Evolutionary conservation across 1,140 invertebrate species (phyloP), one percentile per base, ranked within the genome.

Genomic region (Brachionus plicatilis): DNA sequence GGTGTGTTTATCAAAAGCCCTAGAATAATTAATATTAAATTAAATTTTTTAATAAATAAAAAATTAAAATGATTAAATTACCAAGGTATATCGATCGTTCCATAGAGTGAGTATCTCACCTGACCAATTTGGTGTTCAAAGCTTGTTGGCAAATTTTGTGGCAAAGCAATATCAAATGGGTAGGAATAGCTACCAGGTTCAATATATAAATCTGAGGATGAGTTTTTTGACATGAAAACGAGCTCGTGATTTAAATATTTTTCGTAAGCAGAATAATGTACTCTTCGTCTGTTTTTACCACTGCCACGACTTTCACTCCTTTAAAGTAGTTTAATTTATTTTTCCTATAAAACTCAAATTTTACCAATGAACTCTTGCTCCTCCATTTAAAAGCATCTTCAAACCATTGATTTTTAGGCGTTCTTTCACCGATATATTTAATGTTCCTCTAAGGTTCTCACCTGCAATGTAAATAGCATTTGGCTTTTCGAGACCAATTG

Each of bases 151-250:
- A 90, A 85, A 85, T 88, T 88, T n/a, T 87, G 86, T 14, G 90
- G 90, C 14, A 91, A 86, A 45, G 87, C 87, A 86, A 91, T 90
- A 76, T 88, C 87, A 85, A 91, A 91, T 6, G 89, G 89, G 85
- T 90, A 91, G 12, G 87, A 86, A 84, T 90, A 89, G n/a, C 86
- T 75, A 27, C 91, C 91, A 2, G 88, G 8, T 82, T 82, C 79
- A 45, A 82, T 37, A 65, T 82, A 82, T 37, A 60, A 66, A 82
- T 82, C 79, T 45, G 37, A 47, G 1, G 20, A 45, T 60, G 37
- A 9, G 14, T 37, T 33, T 60, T 82, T 82, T 20, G 41, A n/a
- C 11, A 82, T n/a, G 29, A 76, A 76, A 20, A 65, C 24, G 8
- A 82, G 20, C 37, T 60, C 53, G 65, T 29, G 60, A 14, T 17